These are phyloP conservation scores for Oscheius sp. DNA, from an alignment of 2,888 invertebrate species.

Conservation along the genomic window DNA sequence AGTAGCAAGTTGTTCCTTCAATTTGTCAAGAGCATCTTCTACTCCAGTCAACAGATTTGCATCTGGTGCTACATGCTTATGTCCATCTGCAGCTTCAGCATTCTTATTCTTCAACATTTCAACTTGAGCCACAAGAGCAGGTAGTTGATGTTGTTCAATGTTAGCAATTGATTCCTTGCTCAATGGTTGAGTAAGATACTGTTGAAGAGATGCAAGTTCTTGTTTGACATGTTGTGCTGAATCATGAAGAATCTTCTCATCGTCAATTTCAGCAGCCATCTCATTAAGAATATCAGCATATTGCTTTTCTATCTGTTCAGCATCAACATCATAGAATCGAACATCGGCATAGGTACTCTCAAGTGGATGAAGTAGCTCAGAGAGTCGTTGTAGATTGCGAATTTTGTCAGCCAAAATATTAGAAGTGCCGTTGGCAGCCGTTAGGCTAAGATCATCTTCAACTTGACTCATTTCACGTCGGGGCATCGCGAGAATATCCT, in stretches of 20 bases:
- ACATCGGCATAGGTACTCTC: constrained; percentile 59
- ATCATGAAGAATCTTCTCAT: constrained; percentile 49
- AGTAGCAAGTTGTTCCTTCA: constrained; percentile 39
- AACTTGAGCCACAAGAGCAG: constrained; percentile 48
- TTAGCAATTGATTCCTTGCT: constrained; percentile 13
- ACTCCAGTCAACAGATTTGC: constrained; percentile 24
- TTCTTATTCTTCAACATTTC: constrained; percentile 41
- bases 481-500: constrained; percentile 34
- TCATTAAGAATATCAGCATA: constrained; percentile 51
- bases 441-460: constrained; percentile 34
- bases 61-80: constrained; percentile 42
- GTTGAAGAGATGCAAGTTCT: constrained; percentile 41
- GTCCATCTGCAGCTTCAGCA: constrained; percentile 34
- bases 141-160: constrained; percentile 34
- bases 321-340: constrained; percentile 60
- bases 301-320: constrained; percentile 54
- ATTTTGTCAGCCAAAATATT: constrained; percentile 40
- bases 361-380: constrained; percentile 56
- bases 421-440: constrained; percentile 34
- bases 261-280: constrained; percentile 43
- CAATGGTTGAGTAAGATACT: constrained; percentile 29
- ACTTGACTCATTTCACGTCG: constrained; percentile 35
- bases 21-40: constrained; percentile 25
- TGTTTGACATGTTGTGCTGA: constrained; percentile 45
- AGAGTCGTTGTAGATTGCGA: constrained; percentile 49